These are phyloP conservation scores for Ectemnius cavifrons DNA, from an alignment of 2,888 invertebrate genomes.

Conservation along the genomic window DNA sequence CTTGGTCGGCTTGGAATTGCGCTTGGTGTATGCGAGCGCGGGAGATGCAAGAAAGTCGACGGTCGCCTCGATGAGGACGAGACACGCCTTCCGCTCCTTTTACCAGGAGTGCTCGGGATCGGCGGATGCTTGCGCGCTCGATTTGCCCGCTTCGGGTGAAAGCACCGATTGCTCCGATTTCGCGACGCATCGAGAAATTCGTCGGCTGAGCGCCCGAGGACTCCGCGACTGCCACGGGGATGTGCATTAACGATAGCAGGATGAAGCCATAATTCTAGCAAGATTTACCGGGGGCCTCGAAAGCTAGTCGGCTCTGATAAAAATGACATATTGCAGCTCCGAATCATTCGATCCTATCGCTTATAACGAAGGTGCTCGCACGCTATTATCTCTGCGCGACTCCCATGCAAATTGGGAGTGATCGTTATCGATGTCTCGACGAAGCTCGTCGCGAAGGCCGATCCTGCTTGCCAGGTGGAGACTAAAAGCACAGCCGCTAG, in stretches of 20 bases:
- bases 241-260: too few relatives aligned
- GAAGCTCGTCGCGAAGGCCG: conserved; percentile 15
- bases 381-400: not conserved
- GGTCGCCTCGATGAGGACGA: conserved; percentile 6
- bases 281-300: too few relatives aligned
- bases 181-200: conserved; percentile 8
- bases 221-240: too few relatives aligned
- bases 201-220: not conserved
- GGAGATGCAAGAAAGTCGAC: conserved; percentile 39
- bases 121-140: conserved; percentile 33
- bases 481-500: conserved; percentile 31
- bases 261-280: too few relatives aligned
- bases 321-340: too few relatives aligned
- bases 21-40: conserved; percentile 23
- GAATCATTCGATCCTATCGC: too few relatives aligned
- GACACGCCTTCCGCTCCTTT: conserved; percentile 34
- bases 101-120: conserved; percentile 36
- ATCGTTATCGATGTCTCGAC: conserved; percentile 33
- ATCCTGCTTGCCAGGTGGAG: conserved; percentile 19
- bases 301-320: too few relatives aligned
- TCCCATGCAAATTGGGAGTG: conserved; percentile 17
- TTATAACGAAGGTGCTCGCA: not conserved
- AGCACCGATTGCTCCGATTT: conserved; percentile 28
- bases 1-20: conserved; percentile 37
- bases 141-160: conserved; percentile 44